Evolutionary conservation across 2,113 vertebrate genomes (phyloP).

Genomic region (Coracopsis vasa): DNA sequence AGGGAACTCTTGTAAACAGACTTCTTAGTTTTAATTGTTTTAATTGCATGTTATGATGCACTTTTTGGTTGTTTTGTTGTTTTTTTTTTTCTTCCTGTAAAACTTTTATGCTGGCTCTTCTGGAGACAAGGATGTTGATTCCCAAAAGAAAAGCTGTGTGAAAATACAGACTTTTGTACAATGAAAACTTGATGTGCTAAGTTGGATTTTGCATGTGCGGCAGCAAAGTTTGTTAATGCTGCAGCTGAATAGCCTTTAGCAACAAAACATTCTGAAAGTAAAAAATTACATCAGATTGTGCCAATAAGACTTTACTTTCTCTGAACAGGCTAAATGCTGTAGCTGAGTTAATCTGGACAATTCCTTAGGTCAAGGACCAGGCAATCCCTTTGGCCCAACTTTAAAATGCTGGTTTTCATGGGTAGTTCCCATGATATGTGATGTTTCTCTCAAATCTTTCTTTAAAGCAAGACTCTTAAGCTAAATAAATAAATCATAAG

Average conservation of each 20-base stretch:
- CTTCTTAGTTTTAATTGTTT: constrained; percentile 12
- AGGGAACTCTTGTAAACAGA: background rate
- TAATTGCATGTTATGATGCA: background rate
- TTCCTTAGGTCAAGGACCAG: background rate
- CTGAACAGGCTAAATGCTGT: background rate
- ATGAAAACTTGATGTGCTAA: background rate
- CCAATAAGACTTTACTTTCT: background rate
- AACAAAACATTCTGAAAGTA: background rate
- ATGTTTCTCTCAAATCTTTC: background rate
- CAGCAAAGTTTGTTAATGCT: background rate
- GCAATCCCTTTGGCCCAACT: background rate
- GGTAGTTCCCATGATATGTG: background rate
- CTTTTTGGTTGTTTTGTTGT: background rate
- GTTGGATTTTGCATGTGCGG: background rate
- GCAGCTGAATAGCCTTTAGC: background rate
- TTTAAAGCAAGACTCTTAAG: background rate
- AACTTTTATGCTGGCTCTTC: background rate
- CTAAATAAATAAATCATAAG: background rate
- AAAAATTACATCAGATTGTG: background rate
- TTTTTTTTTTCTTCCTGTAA: background rate
- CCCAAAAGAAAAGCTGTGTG: background rate
- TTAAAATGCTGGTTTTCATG: background rate
- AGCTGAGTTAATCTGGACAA: background rate
- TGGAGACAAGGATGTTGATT: background rate
- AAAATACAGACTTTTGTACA: background rate